Percentiles rank a stretch among this genome's conserved stretches.
phyloP scores from a whole-genome alignment of 2,888 invertebrate genomes.

The Hylaea fasciaria region DNA sequence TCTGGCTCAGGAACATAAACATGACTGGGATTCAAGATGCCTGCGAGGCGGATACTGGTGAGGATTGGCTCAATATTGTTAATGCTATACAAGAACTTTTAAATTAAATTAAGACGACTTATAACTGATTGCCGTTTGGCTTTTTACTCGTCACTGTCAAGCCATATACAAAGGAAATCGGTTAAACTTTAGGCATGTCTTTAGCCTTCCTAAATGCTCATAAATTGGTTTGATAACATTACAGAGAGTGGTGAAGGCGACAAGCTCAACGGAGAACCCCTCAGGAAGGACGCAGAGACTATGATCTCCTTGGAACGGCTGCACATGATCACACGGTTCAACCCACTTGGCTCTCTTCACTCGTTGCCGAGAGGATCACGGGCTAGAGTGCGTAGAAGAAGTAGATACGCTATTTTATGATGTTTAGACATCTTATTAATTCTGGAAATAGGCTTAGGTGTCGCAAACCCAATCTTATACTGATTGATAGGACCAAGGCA shows the following conservation, averaged over 20 bases:
- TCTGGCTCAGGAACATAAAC: slow-evolving; percentile 88
- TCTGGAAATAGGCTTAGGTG: no score
- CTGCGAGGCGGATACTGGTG: slow-evolving; percentile 76
- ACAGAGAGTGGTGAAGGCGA: slow-evolving; percentile 86
- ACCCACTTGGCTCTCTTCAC: slow-evolving; percentile 90
- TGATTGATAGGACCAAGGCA: no score
- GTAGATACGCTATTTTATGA: no score
- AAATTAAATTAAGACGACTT: no score
- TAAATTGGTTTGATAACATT: slow-evolving; percentile 15
- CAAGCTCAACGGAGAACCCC: slow-evolving; percentile 86
- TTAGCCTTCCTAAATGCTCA: no score
- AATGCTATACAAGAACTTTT: no score
- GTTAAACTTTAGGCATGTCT: no score
- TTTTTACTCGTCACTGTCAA: no score
- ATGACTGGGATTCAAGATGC: slow-evolving; percentile 72
- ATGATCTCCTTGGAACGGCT: slow-evolving; percentile 89
- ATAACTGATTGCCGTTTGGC: no score
- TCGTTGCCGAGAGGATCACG: slow-evolving; percentile 88
- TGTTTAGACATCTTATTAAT: no score
- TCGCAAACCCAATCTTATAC: no score
- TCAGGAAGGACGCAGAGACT: slow-evolving; percentile 88
- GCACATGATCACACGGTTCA: slow-evolving; percentile 90
- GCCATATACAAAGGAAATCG: no score
- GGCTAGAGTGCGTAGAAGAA: slow-evolving; percentile 70
- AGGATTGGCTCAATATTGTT: slow-evolving; percentile 10